A percentile compares a stretch with the other conserved stretches of the same genome.
These are phyloP conservation scores for Stichopus chloronotus DNA, from an alignment of 35 echinoderm and acorn worm species.

Conservation along the genomic window DNA sequence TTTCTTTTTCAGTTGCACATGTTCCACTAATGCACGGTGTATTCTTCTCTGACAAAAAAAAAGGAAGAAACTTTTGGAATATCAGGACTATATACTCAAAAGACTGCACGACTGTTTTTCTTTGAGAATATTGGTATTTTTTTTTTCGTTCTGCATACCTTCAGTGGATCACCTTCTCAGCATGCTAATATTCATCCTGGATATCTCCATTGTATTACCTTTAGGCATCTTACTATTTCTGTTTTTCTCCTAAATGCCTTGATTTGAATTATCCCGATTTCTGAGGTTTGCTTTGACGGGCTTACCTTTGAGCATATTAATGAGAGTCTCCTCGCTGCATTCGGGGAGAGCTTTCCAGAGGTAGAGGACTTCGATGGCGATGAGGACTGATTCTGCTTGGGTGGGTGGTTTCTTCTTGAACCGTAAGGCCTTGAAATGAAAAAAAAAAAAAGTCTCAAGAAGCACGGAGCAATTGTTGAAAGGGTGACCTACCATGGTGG, in stretches of 20 bases:
- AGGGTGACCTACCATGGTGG: neutral
- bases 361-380: conserved; percentile 91
- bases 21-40: too few species aligned
- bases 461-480: neutral
- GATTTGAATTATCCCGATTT: neutral
- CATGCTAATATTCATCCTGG: too few species aligned
- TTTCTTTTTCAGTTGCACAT: too few species aligned
- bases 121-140: too few species aligned
- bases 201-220: too few species aligned
- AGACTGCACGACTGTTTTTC: too few species aligned
- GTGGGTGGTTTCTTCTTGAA: conserved; percentile 91
- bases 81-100: too few species aligned
- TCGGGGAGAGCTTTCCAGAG: conserved; percentile 92
- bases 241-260: neutral
- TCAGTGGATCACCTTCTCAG: too few species aligned
- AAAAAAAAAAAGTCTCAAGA: neutral
- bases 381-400: conserved; percentile 52
- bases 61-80: too few species aligned
- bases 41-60: too few species aligned
- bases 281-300: neutral
- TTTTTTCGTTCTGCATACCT: too few species aligned
- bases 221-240: neutral
- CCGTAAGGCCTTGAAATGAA: conserved; percentile 58
- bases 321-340: conserved; percentile 68
- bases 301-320: conserved; percentile 82